Percentiles rank a stretch among this genome's conserved stretches.
phyloP scores from a whole-genome alignment of 1,140 invertebrate genomes.

The Drosophila hydei region DNA sequence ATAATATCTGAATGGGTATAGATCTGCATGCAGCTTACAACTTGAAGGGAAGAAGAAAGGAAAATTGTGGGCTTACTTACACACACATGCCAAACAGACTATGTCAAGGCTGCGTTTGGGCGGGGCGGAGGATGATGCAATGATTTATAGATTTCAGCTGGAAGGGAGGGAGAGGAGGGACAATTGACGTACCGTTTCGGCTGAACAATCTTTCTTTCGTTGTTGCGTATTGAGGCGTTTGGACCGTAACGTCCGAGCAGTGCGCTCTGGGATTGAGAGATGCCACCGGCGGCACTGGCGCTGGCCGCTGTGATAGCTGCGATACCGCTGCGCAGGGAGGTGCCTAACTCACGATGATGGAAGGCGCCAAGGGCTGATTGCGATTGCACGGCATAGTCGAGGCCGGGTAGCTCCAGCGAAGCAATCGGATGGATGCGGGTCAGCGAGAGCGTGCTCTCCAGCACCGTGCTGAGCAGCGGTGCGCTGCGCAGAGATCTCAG shows the following conservation, averaged over 20 bases:
- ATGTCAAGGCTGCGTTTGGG: no score
- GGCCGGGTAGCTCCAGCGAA: slow-evolving; percentile 80
- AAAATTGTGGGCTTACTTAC: no score
- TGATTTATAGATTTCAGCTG: no score
- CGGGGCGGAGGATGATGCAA: no score
- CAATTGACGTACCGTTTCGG: slow-evolving; percentile 79
- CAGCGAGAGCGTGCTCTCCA: slow-evolving; percentile 81
- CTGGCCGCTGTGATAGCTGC: slow-evolving; percentile 72
- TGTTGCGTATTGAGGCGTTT: slow-evolving; percentile 73
- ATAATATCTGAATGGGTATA: no score
- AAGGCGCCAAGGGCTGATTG: slow-evolving; percentile 66
- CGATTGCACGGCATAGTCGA: slow-evolving; percentile 80
- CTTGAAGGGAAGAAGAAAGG: no score
- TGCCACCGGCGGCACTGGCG: slow-evolving; percentile 62
- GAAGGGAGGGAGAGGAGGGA: background rate
- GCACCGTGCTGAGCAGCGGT: slow-evolving; percentile 78
- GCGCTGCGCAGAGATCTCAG: slow-evolving; percentile 83
- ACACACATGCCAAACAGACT: no score
- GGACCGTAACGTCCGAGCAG: slow-evolving; percentile 71
- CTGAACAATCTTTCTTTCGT: slow-evolving; percentile 74
- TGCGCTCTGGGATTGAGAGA: slow-evolving; percentile 70
- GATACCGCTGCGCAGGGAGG: slow-evolving; percentile 76
- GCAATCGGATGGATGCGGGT: slow-evolving; percentile 83
- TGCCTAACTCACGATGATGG: slow-evolving; percentile 75
- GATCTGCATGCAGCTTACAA: no score